phyloP scores from a whole-genome alignment of 2,797 vertebrate species.

The Acestrorhynchus altus region DNA sequence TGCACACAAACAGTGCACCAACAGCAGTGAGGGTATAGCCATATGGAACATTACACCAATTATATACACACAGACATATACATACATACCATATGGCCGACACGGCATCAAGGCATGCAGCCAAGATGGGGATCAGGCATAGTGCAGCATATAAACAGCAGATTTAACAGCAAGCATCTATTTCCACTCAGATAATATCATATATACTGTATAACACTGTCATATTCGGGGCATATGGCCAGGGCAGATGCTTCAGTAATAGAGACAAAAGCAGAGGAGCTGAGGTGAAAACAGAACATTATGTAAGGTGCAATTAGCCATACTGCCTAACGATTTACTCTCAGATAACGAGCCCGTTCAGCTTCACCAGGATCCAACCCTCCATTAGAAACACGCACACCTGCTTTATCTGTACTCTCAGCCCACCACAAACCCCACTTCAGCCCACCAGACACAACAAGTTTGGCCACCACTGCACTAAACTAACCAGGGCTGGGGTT shows the following conservation, averaged over 20 bases:
- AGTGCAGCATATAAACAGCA: background rate
- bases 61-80: constrained; percentile 2
- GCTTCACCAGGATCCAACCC: background rate
- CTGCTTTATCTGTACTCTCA: too few species aligned
- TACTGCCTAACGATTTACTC: constrained; percentile 3
- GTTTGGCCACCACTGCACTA: too few species aligned
- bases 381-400: too few species aligned
- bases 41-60: background rate
- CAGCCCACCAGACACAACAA: too few species aligned
- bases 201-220: background rate
- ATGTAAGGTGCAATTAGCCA: background rate
- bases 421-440: too few species aligned
- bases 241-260: constrained; percentile 36
- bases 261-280: constrained; percentile 16
- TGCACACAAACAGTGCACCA: too few species aligned
- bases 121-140: background rate
- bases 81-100: constrained; percentile 2
- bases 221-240: constrained; percentile 20
- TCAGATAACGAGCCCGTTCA: constrained; percentile 18
- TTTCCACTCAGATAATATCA: background rate
- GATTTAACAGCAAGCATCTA: constrained; percentile 11
- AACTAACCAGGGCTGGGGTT: too few species aligned
- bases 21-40: too few species aligned
- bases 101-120: background rate
- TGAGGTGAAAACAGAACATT: constrained; percentile 26